Evolutionary conservation across 2,797 vertebrate species (phyloP).

Genomic region (Lycodopsis pacificus): DNA sequence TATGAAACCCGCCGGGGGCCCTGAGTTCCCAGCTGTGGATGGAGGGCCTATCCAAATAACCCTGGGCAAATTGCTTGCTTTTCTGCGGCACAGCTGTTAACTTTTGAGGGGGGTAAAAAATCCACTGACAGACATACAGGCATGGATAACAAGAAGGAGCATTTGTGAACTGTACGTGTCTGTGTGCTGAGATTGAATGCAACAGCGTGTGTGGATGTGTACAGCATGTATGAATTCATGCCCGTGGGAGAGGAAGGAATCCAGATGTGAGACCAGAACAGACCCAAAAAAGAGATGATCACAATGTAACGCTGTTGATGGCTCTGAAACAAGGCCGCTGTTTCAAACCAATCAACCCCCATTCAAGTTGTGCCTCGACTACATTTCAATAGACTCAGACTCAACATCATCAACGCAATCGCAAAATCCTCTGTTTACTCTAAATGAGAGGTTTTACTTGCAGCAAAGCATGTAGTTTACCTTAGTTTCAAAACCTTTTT

Average conservation of each 20-base stretch:
- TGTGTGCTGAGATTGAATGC: not conserved
- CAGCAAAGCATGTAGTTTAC: not conserved
- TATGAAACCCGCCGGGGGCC: slow-evolving; percentile 62
- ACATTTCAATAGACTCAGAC: not conserved
- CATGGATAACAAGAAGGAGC: slow-evolving; percentile 15
- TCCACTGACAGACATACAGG: slow-evolving; percentile 40
- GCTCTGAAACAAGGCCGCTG: not conserved
- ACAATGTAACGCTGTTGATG: not conserved
- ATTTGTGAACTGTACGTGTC: not conserved
- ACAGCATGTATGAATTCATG: not conserved
- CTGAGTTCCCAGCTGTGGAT: slow-evolving; percentile 71
- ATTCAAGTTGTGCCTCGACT: slow-evolving; percentile 14
- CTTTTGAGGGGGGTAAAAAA: slow-evolving; percentile 26
- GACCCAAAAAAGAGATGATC: not conserved
- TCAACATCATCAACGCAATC: not conserved
- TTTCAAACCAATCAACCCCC: slow-evolving; percentile 20
- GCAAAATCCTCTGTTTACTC: not conserved
- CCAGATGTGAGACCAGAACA: not conserved
- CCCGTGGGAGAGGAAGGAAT: not conserved
- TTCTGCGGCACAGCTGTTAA: slow-evolving; percentile 72
- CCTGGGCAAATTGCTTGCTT: slow-evolving; percentile 66
- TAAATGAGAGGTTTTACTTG: not conserved
- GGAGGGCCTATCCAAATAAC: slow-evolving; percentile 70
- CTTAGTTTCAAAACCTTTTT: not conserved
- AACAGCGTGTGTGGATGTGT: not conserved